Base-by-base conservation (phyloP, 2,113 vertebrate species). In the Cygnus buccinator region DNA sequence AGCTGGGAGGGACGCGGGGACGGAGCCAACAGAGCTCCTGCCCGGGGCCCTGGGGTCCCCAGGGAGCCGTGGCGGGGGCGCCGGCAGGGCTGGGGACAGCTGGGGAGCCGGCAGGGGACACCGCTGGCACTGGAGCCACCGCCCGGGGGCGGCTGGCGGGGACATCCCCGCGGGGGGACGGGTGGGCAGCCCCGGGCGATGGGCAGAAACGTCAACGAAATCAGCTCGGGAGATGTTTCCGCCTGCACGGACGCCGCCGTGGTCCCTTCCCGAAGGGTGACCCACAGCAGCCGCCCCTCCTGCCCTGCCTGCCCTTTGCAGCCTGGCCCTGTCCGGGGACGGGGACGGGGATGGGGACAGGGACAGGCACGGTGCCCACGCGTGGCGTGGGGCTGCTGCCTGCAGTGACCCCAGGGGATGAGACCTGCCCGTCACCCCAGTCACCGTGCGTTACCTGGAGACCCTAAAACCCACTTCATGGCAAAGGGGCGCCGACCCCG, bases 71-170 rank as follows among this genome's bases (percentile, higher is more conserved):
- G 68, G 23, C 3, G 2, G 50, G 44, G 84, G 3, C 4, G 0
- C 67, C 44, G 66, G 57, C 57, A 37, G 84, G 82, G 74, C 25
- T 63, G 77, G 81, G 94, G 92, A 80, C 94, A 21, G 37, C 37
- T 37, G 39, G 39, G 39, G 39, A 39, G 39, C 10, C 10, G 39
- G 39, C 39, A 39, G 39, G 89, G 86, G 91, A 76, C 91, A 21
- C 18, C 0, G 9, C 37, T 13, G 87, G 5, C 87, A 44, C 1
- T 0, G 20, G 33, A 50, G 55, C 87, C 9, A 0, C 0, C n/a
- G 12, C 1, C 85, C 3, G 86, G 75, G 83, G 75, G 29, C 0
- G 10, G 78, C 70, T 89, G 89, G 52, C 43, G 72, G 76, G 25
- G 8, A 4, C 9, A 26, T 23, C 78, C 46, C 74, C 41, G 85